Percentiles rank a stretch among this genome's conserved stretches.
These are phyloP conservation scores for Rotaria socialis DNA, from an alignment of 2,888 invertebrate genomes.

Conservation along the genomic window DNA sequence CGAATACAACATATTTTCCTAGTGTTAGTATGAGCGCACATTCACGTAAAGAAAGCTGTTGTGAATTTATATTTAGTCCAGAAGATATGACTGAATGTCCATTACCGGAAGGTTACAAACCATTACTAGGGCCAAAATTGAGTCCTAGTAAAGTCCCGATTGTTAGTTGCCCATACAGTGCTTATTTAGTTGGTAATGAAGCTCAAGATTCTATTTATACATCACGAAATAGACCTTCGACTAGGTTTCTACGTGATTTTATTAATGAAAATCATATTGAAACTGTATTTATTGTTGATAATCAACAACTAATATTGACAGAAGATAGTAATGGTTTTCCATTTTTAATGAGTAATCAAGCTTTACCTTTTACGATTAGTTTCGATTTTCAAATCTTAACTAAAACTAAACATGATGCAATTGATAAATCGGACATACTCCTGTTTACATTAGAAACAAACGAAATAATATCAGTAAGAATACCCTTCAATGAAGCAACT, in stretches of 20 bases:
- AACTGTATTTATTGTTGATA: not conserved
- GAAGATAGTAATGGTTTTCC: not conserved
- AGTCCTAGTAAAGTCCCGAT: not conserved
- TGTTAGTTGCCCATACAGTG: not conserved
- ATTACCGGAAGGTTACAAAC: not conserved
- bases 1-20: not conserved
- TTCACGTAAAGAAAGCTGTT: not conserved
- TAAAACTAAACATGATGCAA: not conserved
- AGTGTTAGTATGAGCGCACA: not conserved
- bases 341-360: not conserved
- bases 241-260: not conserved
- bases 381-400: not conserved
- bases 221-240: not conserved
- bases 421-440: not conserved
- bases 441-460: not conserved
- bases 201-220: not conserved
- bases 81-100: not conserved
- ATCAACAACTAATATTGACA: not conserved
- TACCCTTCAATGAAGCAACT: not conserved
- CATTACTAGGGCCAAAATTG: not conserved
- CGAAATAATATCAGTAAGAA: not conserved
- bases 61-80: conserved; percentile 10
- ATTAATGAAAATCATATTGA: not conserved
- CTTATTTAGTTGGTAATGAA: not conserved
- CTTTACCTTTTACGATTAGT: not conserved